Percentiles rank a stretch among this genome's conserved stretches.
These are phyloP conservation scores for Parnassius smintheus DNA, from an alignment of 2,888 invertebrate species.

Conservation along the genomic window DNA sequence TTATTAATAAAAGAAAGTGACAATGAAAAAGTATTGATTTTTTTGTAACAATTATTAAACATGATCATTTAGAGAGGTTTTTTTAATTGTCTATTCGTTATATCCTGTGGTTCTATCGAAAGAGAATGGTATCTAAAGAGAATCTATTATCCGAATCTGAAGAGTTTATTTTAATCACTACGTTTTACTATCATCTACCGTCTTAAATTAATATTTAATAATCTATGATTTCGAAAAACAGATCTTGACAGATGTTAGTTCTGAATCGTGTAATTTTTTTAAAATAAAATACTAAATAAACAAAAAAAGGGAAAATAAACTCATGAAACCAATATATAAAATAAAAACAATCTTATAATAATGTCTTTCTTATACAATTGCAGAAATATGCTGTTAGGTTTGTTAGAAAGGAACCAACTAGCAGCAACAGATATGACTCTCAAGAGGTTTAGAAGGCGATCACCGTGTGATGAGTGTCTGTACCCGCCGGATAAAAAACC, in stretches of 20 bases:
- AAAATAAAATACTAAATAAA: neutral
- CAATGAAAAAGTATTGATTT: too few species aligned
- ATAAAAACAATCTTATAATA: neutral
- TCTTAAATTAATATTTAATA: too few species aligned
- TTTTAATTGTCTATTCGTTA: too few species aligned
- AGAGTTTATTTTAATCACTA: too few species aligned
- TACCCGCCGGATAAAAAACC: conserved; percentile 43
- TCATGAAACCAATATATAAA: neutral
- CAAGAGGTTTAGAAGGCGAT: conserved; percentile 42
- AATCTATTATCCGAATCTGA: too few species aligned
- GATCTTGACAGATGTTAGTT: conserved; percentile 11
- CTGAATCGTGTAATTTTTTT: neutral
- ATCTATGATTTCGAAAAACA: too few species aligned
- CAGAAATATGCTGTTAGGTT: conserved; percentile 16
- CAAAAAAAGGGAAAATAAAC: conserved; percentile 17
- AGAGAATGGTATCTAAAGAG: too few species aligned
- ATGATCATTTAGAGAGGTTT: too few species aligned
- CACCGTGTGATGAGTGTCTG: conserved; percentile 42
- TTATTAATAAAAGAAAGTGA: too few species aligned
- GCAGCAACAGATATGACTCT: conserved; percentile 28
- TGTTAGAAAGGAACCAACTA: conserved; percentile 17
- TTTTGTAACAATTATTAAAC: too few species aligned
- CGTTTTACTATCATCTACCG: too few species aligned
- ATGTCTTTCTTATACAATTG: conserved; percentile 34
- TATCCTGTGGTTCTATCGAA: too few species aligned